Percentiles rank a stretch among this genome's conserved stretches.
Conservation (phyloP, 2,797 vertebrate genomes). For the Enteromius thamalakanensis region DNA sequence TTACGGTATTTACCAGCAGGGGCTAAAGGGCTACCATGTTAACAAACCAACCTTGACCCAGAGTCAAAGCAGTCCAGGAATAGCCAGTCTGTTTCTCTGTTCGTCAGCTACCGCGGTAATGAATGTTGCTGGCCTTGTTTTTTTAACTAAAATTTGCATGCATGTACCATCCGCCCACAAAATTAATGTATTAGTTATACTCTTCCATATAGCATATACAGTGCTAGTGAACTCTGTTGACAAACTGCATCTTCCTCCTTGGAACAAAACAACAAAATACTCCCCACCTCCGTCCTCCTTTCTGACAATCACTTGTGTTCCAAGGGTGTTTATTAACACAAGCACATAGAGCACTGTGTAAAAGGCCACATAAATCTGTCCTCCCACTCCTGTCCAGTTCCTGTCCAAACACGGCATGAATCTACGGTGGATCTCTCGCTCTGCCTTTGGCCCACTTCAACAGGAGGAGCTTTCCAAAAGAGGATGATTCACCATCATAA, state of each 20-base stretch:
- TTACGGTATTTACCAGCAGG: neutral
- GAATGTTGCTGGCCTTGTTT: constrained; percentile 10
- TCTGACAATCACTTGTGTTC: constrained; percentile 38
- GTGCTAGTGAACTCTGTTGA: neutral
- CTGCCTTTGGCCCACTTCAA: neutral
- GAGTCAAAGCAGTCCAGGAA: constrained; percentile 6
- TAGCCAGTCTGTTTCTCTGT: neutral
- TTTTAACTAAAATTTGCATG: constrained; percentile 17
- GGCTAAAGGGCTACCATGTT: neutral
- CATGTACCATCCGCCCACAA: neutral
- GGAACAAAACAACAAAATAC: constrained; percentile 29
- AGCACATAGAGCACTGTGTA: constrained; percentile 46
- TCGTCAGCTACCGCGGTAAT: neutral
- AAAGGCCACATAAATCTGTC: constrained; percentile 48
- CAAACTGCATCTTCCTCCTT: neutral
- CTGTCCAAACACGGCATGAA: constrained; percentile 34
- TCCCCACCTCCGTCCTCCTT: constrained; percentile 21
- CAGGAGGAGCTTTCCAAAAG: neutral
- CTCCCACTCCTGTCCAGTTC: constrained; percentile 35
- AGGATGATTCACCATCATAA: constrained; percentile 3
- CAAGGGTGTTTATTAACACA: constrained; percentile 54
- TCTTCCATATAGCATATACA: neutral
- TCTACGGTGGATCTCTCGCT: neutral
- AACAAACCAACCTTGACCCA: constrained; percentile 4
- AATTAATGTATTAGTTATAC: neutral